Conservation (phyloP, 2,113 vertebrate species). For the Laticauda laticaudata region DNA sequence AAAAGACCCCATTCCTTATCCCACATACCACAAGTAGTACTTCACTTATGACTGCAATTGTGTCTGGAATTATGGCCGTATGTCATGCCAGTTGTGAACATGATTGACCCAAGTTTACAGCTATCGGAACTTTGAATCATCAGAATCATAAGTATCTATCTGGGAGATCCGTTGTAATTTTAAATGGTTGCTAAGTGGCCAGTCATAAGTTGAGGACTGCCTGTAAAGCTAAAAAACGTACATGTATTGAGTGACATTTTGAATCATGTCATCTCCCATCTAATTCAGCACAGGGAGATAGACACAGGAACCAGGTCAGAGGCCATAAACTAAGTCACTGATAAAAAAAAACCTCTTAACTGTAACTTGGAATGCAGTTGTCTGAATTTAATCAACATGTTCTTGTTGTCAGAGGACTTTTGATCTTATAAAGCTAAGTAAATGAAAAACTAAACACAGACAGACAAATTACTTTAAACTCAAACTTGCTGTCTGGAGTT, state of each 20-base stretch:
- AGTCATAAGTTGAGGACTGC: background rate
- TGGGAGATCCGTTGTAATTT: background rate
- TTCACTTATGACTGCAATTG: background rate
- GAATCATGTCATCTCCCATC: background rate
- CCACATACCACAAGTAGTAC: background rate
- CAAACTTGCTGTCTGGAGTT: background rate
- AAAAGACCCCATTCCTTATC: background rate
- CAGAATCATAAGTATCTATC: background rate
- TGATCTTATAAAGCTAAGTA: background rate
- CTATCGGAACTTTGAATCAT: background rate
- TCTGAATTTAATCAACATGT: background rate
- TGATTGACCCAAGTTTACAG: background rate
- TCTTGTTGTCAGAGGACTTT: background rate
- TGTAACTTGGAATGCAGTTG: background rate
- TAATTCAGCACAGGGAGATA: no score
- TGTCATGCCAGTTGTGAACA: background rate
- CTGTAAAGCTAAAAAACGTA: background rate
- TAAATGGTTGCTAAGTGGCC: background rate
- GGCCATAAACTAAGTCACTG: background rate
- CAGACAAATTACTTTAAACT: background rate
- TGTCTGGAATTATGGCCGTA: background rate
- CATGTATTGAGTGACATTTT: background rate
- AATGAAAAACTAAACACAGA: background rate
- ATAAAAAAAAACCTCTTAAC: no score
- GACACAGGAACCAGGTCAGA: background rate